These are phyloP conservation scores for Nebria brevicollis DNA, from an alignment of 2,888 invertebrate genomes.

Conservation along the genomic window DNA sequence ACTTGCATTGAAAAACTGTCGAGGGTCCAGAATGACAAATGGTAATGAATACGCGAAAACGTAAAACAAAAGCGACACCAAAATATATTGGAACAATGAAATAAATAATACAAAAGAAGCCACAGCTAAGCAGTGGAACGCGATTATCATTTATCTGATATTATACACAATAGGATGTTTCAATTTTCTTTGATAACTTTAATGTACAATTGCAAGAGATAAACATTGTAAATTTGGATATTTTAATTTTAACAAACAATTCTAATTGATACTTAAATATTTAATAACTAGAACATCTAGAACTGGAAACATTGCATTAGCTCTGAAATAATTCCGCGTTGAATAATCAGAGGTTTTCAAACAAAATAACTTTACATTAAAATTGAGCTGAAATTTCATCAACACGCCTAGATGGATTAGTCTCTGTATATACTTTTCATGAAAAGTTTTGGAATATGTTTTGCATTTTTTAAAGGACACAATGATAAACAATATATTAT, in stretches of 20 bases:
- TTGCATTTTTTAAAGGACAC: not conserved
- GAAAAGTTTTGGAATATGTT: not conserved
- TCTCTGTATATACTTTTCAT: not conserved
- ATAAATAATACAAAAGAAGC: not conserved
- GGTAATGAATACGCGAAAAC: not conserved
- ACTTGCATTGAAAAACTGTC: not conserved
- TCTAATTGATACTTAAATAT: not conserved
- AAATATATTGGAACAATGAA: not conserved
- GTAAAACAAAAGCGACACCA: not conserved
- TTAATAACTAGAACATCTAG: not conserved
- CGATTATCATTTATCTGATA: not conserved
- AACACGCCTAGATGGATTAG: not conserved
- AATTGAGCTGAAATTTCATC: too few species aligned
- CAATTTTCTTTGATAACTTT: not conserved
- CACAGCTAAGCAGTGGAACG: not conserved
- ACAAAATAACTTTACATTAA: not conserved
- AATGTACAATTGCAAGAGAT: not conserved
- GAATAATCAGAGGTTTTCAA: not conserved
- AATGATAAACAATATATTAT: not conserved
- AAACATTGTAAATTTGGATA: not conserved
- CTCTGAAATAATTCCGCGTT: not conserved
- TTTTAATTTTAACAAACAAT: not conserved
- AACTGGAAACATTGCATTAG: too few species aligned
- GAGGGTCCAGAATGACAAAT: not conserved
- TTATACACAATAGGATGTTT: not conserved